Evolutionary conservation across 2,113 vertebrate genomes (phyloP), one percentile per base, ranked within the genome.

Genomic region (Dermatemys mawii): DNA sequence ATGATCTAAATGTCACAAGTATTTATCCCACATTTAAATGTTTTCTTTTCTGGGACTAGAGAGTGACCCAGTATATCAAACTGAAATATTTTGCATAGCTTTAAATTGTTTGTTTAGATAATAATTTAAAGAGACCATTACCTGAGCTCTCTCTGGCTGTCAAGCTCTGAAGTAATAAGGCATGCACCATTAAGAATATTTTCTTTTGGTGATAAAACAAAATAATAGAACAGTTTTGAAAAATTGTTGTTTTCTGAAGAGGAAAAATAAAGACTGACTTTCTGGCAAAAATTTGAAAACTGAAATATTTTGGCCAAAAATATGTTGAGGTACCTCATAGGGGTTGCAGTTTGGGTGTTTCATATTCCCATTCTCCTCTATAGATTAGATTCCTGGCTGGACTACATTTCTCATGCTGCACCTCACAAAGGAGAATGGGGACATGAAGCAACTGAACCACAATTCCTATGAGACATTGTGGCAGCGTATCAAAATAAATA

Each of bases 21-120:
- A 26, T 90, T 92, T 93, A 29, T 92, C 57, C n/a, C 16, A 89
- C 57, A 49, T 16, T 76, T 53, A 81, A 85, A n/a, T 84, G 49
- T 84, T 93, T 93, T 88, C 32, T 93, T 86, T 93, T 89, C 63
- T 81, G 21, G 91, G 38, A 38, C 53, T 81, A 90, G 4, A 84
- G 38, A 84, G 41, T 78, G 26, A 75, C 22, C 11, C 53, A 86
- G 17, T 84, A 63, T 83, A 53, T 49, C 73, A 93, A 83, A 55
- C 44, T 49, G 11, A 90, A 93, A 84, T 73, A 57, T 89, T 94
- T 88, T 87, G 44, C 13, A 32, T 44, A 10, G 1, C 48, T 93
- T 24, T 91, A 21, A 1, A 22, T 22, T 38, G 8, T 75, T 38
- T 3, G 7, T 80, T 94, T 84, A 54, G 57, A 35, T 60, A 10